A percentile compares a stretch with the other conserved stretches of the same genome.
phyloP scores from a whole-genome alignment of 1,140 invertebrate species.

The Penaeus chinensis region DNA sequence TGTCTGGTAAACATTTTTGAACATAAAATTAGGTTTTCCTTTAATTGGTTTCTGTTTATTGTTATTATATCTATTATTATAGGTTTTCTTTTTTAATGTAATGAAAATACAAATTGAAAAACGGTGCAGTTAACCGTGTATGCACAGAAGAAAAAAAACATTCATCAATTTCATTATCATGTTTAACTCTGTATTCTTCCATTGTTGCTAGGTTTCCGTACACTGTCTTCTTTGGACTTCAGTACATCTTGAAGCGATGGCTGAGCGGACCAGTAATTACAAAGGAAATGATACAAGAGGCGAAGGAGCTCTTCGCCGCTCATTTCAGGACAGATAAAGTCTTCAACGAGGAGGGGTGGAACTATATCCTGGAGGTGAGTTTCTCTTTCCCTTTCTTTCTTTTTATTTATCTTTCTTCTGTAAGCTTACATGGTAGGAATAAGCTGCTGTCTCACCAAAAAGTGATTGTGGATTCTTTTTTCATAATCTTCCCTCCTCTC shows the following conservation, averaged over 20 bases:
- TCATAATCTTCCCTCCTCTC: too few species aligned
- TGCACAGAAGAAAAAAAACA: neutral
- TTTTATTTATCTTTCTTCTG: too few species aligned
- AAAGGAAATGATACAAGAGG: constrained; percentile 69
- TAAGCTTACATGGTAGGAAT: too few species aligned
- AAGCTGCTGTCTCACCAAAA: too few species aligned
- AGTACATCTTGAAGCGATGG: constrained; percentile 54
- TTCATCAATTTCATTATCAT: neutral
- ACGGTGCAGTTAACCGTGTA: neutral
- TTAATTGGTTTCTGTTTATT: neutral
- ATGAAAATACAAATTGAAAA: too few species aligned
- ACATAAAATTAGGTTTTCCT: neutral
- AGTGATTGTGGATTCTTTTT: too few species aligned
- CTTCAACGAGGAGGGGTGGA: constrained; percentile 72
- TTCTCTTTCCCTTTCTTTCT: too few species aligned
- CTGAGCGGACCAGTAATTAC: constrained; percentile 66
- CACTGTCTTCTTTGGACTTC: constrained; percentile 52
- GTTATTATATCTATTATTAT: too few species aligned
- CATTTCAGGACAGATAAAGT: constrained; percentile 54
- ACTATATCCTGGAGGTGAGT: constrained; percentile 62
- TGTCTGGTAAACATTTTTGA: too few species aligned
- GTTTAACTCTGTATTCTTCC: neutral
- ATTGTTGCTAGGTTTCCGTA: constrained; percentile 65
- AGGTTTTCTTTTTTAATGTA: too few species aligned
- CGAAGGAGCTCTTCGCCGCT: constrained; percentile 65